phyloP scores from a whole-genome alignment of 2,888 invertebrate species.

The Thumatha senex region DNA sequence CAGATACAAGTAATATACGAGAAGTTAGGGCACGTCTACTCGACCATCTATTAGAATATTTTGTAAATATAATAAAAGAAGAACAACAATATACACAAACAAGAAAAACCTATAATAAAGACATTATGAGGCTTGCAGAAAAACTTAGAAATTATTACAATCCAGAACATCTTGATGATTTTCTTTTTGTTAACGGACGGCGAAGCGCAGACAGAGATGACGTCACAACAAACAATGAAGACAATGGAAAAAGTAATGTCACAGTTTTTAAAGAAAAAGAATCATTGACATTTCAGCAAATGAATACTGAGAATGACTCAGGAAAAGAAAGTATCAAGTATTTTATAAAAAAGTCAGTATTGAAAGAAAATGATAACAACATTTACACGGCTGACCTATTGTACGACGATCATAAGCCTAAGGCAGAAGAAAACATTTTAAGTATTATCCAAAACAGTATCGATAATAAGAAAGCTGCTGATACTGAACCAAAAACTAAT shows the following conservation, averaged over 20 bases:
- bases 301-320: background rate
- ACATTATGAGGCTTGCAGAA: slow-evolving; percentile 20
- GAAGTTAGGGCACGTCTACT: slow-evolving; percentile 22
- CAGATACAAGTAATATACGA: slow-evolving; percentile 15
- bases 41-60: slow-evolving; percentile 26
- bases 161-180: slow-evolving; percentile 15
- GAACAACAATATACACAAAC: slow-evolving; percentile 14
- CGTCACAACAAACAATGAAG: background rate
- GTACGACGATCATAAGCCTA: background rate
- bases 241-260: no score
- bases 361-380: background rate
- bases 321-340: background rate
- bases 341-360: background rate
- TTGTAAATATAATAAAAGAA: slow-evolving; percentile 26
- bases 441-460: no score
- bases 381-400: background rate
- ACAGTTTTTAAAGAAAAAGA: background rate
- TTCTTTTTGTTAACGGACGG: background rate
- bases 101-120: slow-evolving; percentile 15
- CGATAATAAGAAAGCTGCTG: no score
- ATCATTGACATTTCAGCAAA: background rate
- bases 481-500: no score
- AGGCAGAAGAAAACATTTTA: background rate
- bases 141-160: slow-evolving; percentile 28
- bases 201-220: background rate